phyloP scores from a whole-genome alignment of 2,888 invertebrate genomes.

The Muschampia staudingeri region DNA sequence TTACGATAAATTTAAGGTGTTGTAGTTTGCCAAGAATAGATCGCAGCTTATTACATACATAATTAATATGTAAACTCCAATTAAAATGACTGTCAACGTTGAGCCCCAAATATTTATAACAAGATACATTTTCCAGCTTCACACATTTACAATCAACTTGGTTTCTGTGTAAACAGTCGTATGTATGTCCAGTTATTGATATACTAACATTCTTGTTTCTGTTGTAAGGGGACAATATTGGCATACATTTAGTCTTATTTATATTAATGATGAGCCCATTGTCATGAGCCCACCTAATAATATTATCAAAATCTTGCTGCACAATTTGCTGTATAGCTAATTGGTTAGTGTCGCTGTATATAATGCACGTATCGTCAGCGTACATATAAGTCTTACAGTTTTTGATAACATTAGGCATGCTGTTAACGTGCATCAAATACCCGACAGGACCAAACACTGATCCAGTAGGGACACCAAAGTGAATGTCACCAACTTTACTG shows the following conservation, averaged over 20 bases:
- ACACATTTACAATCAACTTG: background rate
- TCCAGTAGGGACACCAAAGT: constrained; percentile 57
- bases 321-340: background rate
- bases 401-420: constrained; percentile 55
- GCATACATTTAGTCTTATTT: constrained; percentile 26
- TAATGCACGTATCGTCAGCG: constrained; percentile 29
- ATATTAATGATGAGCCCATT: constrained; percentile 29
- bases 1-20: background rate
- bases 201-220: background rate
- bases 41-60: constrained; percentile 9
- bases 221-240: background rate
- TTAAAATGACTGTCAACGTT: constrained; percentile 7
- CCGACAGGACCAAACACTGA: constrained; percentile 59
- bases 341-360: constrained; percentile 9
- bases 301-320: constrained; percentile 25
- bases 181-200: constrained; percentile 4
- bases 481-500: constrained; percentile 13
- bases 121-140: background rate
- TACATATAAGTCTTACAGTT: constrained; percentile 6
- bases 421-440: constrained; percentile 62
- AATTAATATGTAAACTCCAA: constrained; percentile 9
- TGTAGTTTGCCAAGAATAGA: constrained; percentile 16
- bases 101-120: constrained; percentile 17
- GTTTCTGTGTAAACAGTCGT: constrained; percentile 9
- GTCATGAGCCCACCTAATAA: constrained; percentile 28